Base-by-base conservation (phyloP, 2,888 invertebrate species). In the Eucera pruinosa region DNA sequence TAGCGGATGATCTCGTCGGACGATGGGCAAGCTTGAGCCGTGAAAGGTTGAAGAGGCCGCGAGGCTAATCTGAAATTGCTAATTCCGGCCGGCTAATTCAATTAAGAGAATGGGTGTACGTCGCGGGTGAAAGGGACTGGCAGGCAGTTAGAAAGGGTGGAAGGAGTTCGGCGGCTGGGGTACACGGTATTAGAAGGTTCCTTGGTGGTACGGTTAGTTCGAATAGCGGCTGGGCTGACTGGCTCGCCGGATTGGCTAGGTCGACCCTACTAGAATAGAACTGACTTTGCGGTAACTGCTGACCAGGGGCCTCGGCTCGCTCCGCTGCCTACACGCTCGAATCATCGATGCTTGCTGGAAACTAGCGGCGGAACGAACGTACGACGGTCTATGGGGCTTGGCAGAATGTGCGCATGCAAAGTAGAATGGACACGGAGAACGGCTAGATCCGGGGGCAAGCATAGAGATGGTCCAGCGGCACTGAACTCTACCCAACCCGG, bases 1-100 rank as follows among this genome's bases (percentile, higher is more conserved):
- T 69, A 71, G 67, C 48, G 71, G 39, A 45, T 68, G 62, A 84
- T 83, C 60, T 64, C 45, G 76, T 61, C 66, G 52, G 52, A 36
- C 23, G 60, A 30, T 52, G 7, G n/a, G n/a, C 33, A 33, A 48
- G 60, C 20, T 43, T 18, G 55, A 9, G 47, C 23, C 48, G 30
- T 48, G 71, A 72, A 75, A 69, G 78, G 58, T 58, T 48, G 66
- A 48, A 23, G 75, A 60, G 65, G 64, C 69, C 65, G 61, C 68
- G 67, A 70, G 85, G 86, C 86, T 88, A 88, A 90, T 90, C 89
- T 86, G 87, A 90, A 90, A 91, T 90, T 89, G 89, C 89, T 89
- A 91, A 91, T 91, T 90, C 89, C 89, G 87, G 88, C 85, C 83
- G 88, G 88, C 90, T 90, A 89, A 91, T 91, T 91, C 89, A 91